phyloP scores from a whole-genome alignment of 1,140 invertebrate genomes.

The Scaptomyza pallida region DNA sequence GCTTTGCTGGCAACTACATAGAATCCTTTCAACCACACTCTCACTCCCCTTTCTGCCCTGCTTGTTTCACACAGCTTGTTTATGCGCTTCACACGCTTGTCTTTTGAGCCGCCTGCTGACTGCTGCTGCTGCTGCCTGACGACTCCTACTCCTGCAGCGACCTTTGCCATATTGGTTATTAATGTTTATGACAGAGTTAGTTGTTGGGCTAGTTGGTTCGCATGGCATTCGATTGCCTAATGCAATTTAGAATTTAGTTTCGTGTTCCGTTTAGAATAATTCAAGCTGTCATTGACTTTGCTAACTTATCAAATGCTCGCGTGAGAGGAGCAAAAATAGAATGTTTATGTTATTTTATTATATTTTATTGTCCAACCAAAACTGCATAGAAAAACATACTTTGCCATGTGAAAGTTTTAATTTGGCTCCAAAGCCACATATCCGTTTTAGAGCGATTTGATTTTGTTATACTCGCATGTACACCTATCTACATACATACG shows the following conservation, averaged over 20 bases:
- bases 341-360: too few species aligned
- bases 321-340: too few species aligned
- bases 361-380: too few species aligned
- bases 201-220: constrained; percentile 7
- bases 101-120: constrained; percentile 29
- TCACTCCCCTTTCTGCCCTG: not conserved
- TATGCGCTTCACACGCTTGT: constrained; percentile 79
- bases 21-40: constrained; percentile 24
- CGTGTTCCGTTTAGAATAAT: constrained; percentile 58
- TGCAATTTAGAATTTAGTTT: constrained; percentile 74
- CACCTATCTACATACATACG: too few species aligned
- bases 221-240: constrained; percentile 59
- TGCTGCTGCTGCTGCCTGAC: constrained; percentile 1
- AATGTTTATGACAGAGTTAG: constrained; percentile 67
- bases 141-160: not conserved
- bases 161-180: constrained; percentile 72
- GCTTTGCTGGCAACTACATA: constrained; percentile 56
- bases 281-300: constrained; percentile 34
- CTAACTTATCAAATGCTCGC: not conserved
- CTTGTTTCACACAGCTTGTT: constrained; percentile 58
- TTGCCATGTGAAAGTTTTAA: constrained; percentile 28
- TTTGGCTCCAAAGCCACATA: constrained; percentile 31
- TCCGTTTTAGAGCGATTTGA: constrained; percentile 57
- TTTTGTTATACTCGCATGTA: constrained; percentile 46
- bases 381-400: not conserved